These are phyloP conservation scores for Drepana falcataria DNA, from an alignment of 2,888 invertebrate species.

Conservation along the genomic window DNA sequence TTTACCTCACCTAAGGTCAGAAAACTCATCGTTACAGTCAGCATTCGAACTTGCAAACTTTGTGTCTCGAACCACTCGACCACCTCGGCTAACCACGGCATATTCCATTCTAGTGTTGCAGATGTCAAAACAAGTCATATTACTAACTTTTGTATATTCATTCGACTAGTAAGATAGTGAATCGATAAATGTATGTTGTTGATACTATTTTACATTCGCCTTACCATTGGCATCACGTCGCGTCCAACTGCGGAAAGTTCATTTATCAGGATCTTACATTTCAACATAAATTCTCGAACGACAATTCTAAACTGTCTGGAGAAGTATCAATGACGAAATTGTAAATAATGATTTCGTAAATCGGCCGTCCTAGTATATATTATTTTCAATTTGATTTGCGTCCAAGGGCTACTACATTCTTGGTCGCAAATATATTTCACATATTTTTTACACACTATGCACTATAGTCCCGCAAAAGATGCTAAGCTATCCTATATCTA, in stretches of 20 bases:
- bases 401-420: no score
- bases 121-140: no score
- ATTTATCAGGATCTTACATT: slow-evolving; percentile 56
- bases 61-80: no score
- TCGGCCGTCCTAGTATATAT: slow-evolving; percentile 20
- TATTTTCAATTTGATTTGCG: slow-evolving; percentile 9
- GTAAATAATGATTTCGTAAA: slow-evolving; percentile 25
- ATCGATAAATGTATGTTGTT: slow-evolving; percentile 38
- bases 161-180: slow-evolving; percentile 35
- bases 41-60: no score
- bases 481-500: no score
- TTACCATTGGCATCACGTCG: slow-evolving; percentile 49
- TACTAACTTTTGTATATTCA: slow-evolving; percentile 11
- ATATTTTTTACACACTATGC: no score
- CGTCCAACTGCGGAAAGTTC: slow-evolving; percentile 55
- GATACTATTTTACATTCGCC: slow-evolving; percentile 56
- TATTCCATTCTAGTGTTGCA: background rate
- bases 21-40: background rate
- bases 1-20: no score
- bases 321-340: slow-evolving; percentile 34
- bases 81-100: background rate
- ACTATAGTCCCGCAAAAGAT: no score
- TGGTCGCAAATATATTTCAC: no score
- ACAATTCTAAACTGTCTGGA: slow-evolving; percentile 35
- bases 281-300: slow-evolving; percentile 46